Evolutionary conservation across 2,797 vertebrate species (phyloP).

Genomic region (Acrossocheilus wenchowensis): DNA sequence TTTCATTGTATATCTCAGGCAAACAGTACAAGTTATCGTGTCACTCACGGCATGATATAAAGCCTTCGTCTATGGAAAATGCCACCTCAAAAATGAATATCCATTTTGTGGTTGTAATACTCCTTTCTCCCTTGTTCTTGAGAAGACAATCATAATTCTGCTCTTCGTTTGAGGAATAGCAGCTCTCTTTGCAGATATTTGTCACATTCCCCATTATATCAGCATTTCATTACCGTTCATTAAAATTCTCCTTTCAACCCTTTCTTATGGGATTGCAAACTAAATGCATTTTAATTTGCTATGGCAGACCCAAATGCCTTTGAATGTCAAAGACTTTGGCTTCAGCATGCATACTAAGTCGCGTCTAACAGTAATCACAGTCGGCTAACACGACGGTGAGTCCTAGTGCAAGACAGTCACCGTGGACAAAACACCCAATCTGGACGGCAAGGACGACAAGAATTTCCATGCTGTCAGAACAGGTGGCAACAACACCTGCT

Average conservation of each 20-base stretch:
- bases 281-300: slow-evolving; percentile 58
- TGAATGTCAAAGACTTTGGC: slow-evolving; percentile 46
- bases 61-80: background rate
- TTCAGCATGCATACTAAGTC: slow-evolving; percentile 41
- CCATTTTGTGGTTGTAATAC: background rate
- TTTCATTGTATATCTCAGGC: background rate
- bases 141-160: slow-evolving; percentile 36
- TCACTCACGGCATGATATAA: background rate
- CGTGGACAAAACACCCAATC: slow-evolving; percentile 33
- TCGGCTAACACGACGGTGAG: background rate
- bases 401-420: slow-evolving; percentile 32
- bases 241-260: slow-evolving; percentile 49
- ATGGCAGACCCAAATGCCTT: slow-evolving; percentile 44
- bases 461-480: slow-evolving; percentile 48
- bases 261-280: slow-evolving; percentile 56
- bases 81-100: background rate
- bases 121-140: background rate
- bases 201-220: slow-evolving; percentile 38
- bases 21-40: background rate
- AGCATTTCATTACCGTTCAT: slow-evolving; percentile 48
- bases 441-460: slow-evolving; percentile 48
- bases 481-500: slow-evolving; percentile 57
- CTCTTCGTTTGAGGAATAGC: slow-evolving; percentile 15
- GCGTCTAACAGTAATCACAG: slow-evolving; percentile 23
- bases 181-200: slow-evolving; percentile 27